phyloP scores from a whole-genome alignment of 1,140 invertebrate genomes.

The Aphis craccivora region DNA sequence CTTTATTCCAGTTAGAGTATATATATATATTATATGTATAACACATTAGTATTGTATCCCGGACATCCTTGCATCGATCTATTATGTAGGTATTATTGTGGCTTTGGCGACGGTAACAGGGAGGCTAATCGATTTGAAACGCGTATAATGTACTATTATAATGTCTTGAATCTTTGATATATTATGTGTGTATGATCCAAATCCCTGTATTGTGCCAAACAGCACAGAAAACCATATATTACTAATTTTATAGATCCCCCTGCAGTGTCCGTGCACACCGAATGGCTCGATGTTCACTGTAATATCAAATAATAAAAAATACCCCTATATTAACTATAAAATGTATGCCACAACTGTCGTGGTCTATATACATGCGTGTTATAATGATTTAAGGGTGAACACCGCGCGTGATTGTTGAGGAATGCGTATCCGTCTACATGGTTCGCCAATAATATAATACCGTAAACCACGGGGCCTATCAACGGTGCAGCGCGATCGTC shows the following conservation, averaged over 20 bases:
- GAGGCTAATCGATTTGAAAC: background rate
- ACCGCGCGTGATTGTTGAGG: background rate
- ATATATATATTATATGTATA: background rate
- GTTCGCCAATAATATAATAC: constrained; percentile 29
- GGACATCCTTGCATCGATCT: background rate
- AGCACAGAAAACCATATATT: background rate
- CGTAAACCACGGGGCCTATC: constrained; percentile 9
- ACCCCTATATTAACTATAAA: background rate
- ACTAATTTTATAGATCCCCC: background rate
- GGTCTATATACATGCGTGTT: background rate
- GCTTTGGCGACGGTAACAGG: background rate
- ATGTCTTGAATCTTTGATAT: background rate
- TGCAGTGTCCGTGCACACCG: background rate
- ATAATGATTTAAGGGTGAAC: background rate
- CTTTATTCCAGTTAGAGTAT: background rate
- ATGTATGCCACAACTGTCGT: background rate
- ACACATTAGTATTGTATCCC: background rate
- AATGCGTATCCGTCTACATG: background rate
- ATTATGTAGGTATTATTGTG: background rate
- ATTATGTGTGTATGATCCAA: background rate
- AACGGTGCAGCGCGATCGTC: background rate
- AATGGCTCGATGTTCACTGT: background rate
- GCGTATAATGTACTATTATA: background rate
- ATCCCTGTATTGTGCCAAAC: background rate
- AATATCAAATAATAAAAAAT: background rate